Base-by-base conservation (phyloP, 2,888 invertebrate genomes). In the Schizaphis graminum region DNA sequence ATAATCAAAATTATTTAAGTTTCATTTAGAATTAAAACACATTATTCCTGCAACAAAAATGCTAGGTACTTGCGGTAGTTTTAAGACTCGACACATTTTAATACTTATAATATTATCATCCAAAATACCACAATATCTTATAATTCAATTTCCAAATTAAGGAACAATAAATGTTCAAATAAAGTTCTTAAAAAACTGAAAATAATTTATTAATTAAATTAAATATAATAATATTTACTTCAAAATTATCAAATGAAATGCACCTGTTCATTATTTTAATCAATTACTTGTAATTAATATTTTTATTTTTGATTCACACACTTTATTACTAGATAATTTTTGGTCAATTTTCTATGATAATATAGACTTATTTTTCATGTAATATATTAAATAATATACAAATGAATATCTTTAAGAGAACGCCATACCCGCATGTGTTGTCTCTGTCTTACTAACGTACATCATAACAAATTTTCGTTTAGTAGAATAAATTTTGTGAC, bases 401-500 rank as follows among this genome's bases (percentile, higher is more conserved):
- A 11, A 61, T 28, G 26, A 8, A 61, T 11, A n/a, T n/a, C 5
- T n/a, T 0, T 0, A n/a, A n/a, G n/a, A n/a, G n/a, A n/a, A n/a
- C n/a, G n/a, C n/a, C n/a, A n/a, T n/a, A n/a, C n/a, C n/a, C n/a
- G n/a, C n/a, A n/a, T n/a, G n/a, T n/a, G n/a, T n/a, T n/a, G n/a
- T n/a, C n/a, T n/a, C n/a, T n/a, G n/a, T n/a, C n/a, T n/a, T n/a
- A n/a, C n/a, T n/a, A n/a, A n/a, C n/a, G n/a, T n/a, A n/a, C n/a
- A n/a, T n/a, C n/a, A n/a, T n/a, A n/a, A n/a, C n/a, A n/a, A n/a
- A n/a, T n/a, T n/a, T n/a, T n/a, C n/a, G n/a, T n/a, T n/a, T n/a
- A n/a, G n/a, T n/a, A n/a, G n/a, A n/a, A n/a, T n/a, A n/a, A n/a
- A n/a, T n/a, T n/a, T n/a, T n/a, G n/a, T n/a, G n/a, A n/a, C n/a